These are phyloP conservation scores for Ariopsis seemanni DNA, from an alignment of 2,113 vertebrate genomes.

Conservation along the genomic window DNA sequence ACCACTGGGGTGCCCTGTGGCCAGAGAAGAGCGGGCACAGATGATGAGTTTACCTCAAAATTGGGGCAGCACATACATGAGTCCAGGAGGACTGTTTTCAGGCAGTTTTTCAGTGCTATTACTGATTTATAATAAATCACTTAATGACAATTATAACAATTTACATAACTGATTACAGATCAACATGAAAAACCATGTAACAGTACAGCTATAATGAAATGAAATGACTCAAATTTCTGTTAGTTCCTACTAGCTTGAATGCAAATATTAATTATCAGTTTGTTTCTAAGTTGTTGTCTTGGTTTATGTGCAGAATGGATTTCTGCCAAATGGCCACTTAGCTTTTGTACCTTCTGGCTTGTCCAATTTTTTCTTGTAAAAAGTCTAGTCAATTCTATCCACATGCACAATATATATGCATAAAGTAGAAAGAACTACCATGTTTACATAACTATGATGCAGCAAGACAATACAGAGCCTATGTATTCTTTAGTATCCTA, in stretches of 20 bases:
- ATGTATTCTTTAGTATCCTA: neutral
- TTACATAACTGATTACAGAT: neutral
- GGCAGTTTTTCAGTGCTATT: too few species aligned
- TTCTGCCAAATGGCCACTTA: conserved; percentile 9
- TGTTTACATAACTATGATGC: neutral
- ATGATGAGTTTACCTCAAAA: too few species aligned
- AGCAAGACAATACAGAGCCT: neutral
- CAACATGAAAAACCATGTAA: neutral
- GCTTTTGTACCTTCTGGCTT: neutral
- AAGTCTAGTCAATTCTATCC: neutral
- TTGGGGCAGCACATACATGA: too few species aligned
- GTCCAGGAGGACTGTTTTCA: too few species aligned
- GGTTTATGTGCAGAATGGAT: conserved; percentile 9
- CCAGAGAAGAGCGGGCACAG: too few species aligned
- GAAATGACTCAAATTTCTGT: neutral
- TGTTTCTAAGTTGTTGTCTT: neutral
- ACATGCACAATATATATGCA: neutral
- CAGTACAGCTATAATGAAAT: neutral
- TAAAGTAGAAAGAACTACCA: neutral
- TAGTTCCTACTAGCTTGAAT: neutral
- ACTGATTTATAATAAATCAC: too few species aligned
- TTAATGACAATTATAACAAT: too few species aligned
- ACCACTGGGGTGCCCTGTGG: too few species aligned
- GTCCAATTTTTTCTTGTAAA: neutral
- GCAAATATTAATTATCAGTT: neutral